These are phyloP conservation scores for Tachuris rubrigastra DNA, from an alignment of 2,113 vertebrate species.

Conservation along the genomic window DNA sequence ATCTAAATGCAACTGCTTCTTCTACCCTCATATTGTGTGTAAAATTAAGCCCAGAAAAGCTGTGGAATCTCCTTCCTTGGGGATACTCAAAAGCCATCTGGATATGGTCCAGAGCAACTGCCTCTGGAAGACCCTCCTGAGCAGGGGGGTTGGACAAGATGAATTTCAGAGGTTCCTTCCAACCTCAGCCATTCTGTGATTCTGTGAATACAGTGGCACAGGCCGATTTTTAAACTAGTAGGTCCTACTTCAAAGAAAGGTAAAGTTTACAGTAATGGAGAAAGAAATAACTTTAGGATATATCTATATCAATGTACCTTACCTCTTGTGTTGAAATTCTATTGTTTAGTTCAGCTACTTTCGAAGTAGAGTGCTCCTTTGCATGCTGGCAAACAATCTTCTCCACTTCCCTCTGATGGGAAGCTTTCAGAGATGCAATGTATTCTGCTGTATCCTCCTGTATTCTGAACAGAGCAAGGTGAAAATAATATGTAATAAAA, in stretches of 20 bases:
- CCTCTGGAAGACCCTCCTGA: neutral
- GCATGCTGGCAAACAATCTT: constrained; percentile 80
- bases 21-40: neutral
- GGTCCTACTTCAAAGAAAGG: neutral
- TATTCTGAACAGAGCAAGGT: constrained; percentile 67
- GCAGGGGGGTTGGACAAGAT: neutral
- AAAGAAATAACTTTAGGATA: neutral
- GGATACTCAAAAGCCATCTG: neutral
- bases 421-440: constrained; percentile 75
- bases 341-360: constrained; percentile 83
- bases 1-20: neutral
- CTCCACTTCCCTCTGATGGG: constrained; percentile 82
- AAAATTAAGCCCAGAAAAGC: neutral
- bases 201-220: neutral
- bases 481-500: neutral
- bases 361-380: constrained; percentile 85
- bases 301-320: neutral
- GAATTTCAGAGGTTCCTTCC: neutral
- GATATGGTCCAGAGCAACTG: neutral
- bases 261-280: neutral
- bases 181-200: neutral
- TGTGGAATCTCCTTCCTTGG: neutral
- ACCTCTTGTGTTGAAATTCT: constrained; percentile 87
- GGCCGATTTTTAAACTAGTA: neutral
- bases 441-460: constrained; percentile 75